phyloP scores from a whole-genome alignment of 2,113 vertebrate species.

The Tachysurus vachellii region DNA sequence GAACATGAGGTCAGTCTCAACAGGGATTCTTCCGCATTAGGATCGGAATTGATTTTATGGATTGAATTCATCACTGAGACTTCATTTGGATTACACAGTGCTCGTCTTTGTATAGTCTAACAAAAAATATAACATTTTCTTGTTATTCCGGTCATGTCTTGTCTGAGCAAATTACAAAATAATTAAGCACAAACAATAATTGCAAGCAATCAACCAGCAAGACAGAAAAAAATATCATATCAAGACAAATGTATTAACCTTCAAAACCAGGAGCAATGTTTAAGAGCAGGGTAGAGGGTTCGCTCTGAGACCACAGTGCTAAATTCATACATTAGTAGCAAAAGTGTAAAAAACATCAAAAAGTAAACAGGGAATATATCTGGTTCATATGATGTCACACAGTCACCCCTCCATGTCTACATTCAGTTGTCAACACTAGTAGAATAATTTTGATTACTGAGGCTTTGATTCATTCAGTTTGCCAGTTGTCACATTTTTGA shows the following conservation, averaged over 20 bases:
- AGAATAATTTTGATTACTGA: conserved; percentile 71
- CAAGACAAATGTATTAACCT: conserved; percentile 1
- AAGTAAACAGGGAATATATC: conserved; percentile 52
- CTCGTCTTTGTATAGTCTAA: background rate
- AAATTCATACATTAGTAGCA: conserved; percentile 1
- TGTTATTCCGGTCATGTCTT: background rate
- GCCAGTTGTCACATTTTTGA: conserved; percentile 70
- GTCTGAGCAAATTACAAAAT: background rate
- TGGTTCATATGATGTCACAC: conserved; percentile 69
- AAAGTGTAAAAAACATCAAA: conserved; percentile 6
- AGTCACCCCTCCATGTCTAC: conserved; percentile 57
- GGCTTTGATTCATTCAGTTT: conserved; percentile 72
- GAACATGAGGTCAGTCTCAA: conserved; percentile 15
- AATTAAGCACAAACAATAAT: conserved; percentile 11
- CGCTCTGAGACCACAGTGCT: background rate
- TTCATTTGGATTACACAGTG: conserved; percentile 12
- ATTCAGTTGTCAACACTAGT: conserved; percentile 68
- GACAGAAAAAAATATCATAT: conserved; percentile 19
- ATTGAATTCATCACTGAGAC: conserved; percentile 3
- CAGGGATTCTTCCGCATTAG: background rate
- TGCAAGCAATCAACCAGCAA: conserved; percentile 2
- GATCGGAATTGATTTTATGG: background rate
- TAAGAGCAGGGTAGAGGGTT: background rate
- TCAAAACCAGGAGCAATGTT: background rate
- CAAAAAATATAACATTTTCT: background rate